Conservation (phyloP, 2,888 invertebrate species). For the Bombyx huttoni region DNA sequence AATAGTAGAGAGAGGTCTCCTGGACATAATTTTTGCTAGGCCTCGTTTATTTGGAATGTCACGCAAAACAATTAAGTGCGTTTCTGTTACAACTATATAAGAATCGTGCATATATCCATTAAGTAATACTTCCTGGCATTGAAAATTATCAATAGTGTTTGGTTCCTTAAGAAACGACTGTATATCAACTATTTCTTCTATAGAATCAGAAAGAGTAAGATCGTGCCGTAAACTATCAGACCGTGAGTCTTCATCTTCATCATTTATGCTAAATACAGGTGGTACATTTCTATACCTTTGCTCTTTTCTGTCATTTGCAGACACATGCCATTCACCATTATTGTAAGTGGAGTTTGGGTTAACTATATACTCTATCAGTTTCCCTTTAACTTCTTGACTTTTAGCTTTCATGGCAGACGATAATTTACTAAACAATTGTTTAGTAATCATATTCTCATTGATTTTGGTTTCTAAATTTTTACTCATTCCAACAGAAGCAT, state of each 20-base stretch:
- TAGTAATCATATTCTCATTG: slow-evolving; percentile 59
- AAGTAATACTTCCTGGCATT: slow-evolving; percentile 92
- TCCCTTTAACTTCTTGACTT: slow-evolving; percentile 92
- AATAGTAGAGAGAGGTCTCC: slow-evolving; percentile 90
- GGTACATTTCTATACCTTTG: slow-evolving; percentile 91
- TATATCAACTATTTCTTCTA: slow-evolving; percentile 84
- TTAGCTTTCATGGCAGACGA: slow-evolving; percentile 91
- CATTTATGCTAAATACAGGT: slow-evolving; percentile 95
- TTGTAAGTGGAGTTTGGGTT: slow-evolving; percentile 79
- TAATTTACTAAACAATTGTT: slow-evolving; percentile 85
- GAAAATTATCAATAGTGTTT: slow-evolving; percentile 88
- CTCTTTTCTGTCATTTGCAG: slow-evolving; percentile 86
- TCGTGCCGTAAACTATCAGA: slow-evolving; percentile 37
- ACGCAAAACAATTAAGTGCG: slow-evolving; percentile 88
- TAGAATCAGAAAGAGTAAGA: slow-evolving; percentile 72
- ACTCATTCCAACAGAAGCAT: slow-evolving; percentile 40
- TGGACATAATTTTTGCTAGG: slow-evolving; percentile 87
- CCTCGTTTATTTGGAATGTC: slow-evolving; percentile 83
- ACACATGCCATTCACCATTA: slow-evolving; percentile 84
- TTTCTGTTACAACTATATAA: slow-evolving; percentile 87
- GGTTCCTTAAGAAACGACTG: slow-evolving; percentile 86
- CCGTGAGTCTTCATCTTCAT: slow-evolving; percentile 74
- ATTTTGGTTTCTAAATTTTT: slow-evolving; percentile 23
- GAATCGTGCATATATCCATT: slow-evolving; percentile 92
- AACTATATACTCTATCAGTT: slow-evolving; percentile 92